These are phyloP conservation scores for Brachionus paranguensis DNA, from an alignment of 1,140 invertebrate genomes.

Conservation along the genomic window DNA sequence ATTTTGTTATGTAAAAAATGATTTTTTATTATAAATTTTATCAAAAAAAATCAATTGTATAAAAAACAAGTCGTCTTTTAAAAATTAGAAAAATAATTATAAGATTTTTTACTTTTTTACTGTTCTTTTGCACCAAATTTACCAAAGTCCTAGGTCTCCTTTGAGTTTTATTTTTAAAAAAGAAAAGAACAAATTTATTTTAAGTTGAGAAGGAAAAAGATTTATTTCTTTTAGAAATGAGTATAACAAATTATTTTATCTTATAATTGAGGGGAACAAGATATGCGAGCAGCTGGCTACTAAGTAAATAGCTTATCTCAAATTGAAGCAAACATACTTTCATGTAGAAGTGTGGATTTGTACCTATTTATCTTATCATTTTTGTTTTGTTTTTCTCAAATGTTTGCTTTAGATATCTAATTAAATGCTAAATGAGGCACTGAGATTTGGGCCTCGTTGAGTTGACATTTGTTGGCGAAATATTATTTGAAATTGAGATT, in stretches of 20 bases:
- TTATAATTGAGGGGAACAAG: background rate
- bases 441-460: background rate
- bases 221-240: background rate
- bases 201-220: background rate
- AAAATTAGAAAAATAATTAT: too few species aligned
- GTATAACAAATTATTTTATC: background rate
- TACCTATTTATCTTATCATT: constrained; percentile 1
- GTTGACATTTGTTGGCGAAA: background rate
- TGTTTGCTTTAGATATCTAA: constrained; percentile 1
- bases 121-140: too few species aligned
- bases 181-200: background rate
- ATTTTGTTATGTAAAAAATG: too few species aligned
- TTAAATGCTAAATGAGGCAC: background rate
- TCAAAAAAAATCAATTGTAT: too few species aligned
- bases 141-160: too few species aligned
- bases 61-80: too few species aligned
- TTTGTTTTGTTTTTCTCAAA: background rate
- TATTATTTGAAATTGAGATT: constrained; percentile 2
- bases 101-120: too few species aligned
- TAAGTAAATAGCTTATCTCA: constrained; percentile 1
- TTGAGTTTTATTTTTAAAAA: too few species aligned
- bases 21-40: too few species aligned
- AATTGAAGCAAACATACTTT: background rate
- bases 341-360: background rate
- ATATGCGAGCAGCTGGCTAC: background rate